Conservation (phyloP, 2,113 vertebrate species). For the Helogale parvula region DNA sequence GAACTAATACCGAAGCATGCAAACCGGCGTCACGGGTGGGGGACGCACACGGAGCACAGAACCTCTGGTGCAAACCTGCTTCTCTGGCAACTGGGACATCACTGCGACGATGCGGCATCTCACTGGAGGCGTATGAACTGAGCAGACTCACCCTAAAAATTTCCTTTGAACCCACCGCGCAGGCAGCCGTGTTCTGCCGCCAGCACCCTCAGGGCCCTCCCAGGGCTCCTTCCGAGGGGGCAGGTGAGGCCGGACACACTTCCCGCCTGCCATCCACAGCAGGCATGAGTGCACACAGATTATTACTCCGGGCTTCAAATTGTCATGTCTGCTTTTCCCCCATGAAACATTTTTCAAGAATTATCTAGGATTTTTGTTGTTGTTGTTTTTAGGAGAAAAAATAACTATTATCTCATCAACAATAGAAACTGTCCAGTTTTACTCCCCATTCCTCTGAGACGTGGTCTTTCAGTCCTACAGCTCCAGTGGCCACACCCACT, state of each 20-base stretch:
- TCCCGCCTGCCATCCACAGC: rapidly evolving
- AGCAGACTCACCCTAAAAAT: not conserved
- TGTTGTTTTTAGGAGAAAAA: not conserved
- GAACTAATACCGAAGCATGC: not conserved
- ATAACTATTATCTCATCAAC: not conserved
- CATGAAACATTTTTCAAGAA: not conserved
- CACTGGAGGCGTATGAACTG: rapidly evolving
- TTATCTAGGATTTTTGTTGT: not conserved
- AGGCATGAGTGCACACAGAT: rapidly evolving
- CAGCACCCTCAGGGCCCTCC: too few species aligned
- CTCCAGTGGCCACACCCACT: rapidly evolving
- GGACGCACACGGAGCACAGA: rapidly evolving
- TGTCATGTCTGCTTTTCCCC: too few species aligned
- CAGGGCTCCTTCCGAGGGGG: not conserved
- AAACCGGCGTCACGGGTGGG: not conserved
- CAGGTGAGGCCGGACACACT: rapidly evolving
- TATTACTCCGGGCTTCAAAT: not conserved
- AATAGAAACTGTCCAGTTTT: not conserved
- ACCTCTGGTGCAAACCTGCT: not conserved
- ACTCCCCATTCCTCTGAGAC: not conserved
- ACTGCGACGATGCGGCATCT: not conserved
- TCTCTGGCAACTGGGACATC: not conserved
- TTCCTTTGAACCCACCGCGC: rapidly evolving
- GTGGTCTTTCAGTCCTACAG: not conserved
- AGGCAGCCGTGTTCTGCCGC: not conserved